Base-by-base conservation (phyloP, 2,113 vertebrate species). In the Gobio gobio region DNA sequence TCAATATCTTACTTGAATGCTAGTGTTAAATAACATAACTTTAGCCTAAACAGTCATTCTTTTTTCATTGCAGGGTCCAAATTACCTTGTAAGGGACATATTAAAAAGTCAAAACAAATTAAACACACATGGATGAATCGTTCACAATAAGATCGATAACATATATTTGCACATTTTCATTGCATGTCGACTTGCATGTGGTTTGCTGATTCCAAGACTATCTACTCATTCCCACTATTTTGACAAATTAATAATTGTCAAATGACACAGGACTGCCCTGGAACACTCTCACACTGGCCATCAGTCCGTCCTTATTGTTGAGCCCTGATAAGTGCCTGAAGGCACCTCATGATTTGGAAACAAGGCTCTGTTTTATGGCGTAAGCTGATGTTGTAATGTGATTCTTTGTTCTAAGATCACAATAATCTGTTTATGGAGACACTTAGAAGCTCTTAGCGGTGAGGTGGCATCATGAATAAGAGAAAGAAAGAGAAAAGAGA, bases 401-500 rank as follows among this genome's bases (percentile, higher is more conserved):
- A 14, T 24, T 73, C 70, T 45, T 73, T 47, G 40, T 45, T 45
- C 20, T 73, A 47, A 13, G 54, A 36, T 36, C 75, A 58, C 18
- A 58, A 54, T 76, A 29, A 20, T 61, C n/a, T 77, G 12, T 79
- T 40, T 59, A 78, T 36, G 40, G 10, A 10, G 75, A 77, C 75
- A 64, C 78, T 64, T 64, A 49, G 18, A 29, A 64, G 78, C 78
- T 63, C 36, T 49, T 64, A 20, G 58, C 7, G 49, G 36, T 1
- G 5, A 68, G 84, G 79, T 51, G 8, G 13, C 73, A 88, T 77
- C 75, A 56, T 63, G 2, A 64, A 49, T 61, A 49, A 49, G 12
- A 49, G 47, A 47, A 4, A 47, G 61, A n/a, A 20, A 70, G 81
- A 77, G 29, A 54, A 12, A 20, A 70, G 81, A 77, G 22, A 54